These are phyloP conservation scores for Sphyrna mokarran DNA, from an alignment of 2,113 vertebrate species.

Conservation along the genomic window DNA sequence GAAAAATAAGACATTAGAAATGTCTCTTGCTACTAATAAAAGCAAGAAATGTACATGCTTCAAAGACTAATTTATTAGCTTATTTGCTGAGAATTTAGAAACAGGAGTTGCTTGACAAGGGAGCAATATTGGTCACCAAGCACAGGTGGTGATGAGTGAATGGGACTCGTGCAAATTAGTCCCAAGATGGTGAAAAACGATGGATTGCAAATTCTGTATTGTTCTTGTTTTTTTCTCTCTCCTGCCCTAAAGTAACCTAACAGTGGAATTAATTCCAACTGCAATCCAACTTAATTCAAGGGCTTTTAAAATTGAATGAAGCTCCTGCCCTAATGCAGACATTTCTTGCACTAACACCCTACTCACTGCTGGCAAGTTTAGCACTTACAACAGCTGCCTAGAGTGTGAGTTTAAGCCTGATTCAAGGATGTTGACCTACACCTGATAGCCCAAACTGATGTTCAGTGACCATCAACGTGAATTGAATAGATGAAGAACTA, in stretches of 20 bases:
- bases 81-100: no score
- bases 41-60: no score
- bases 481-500: background rate
- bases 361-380: background rate
- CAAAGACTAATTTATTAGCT: no score
- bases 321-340: background rate
- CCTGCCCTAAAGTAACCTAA: background rate
- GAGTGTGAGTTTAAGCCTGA: background rate
- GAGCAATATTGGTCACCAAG: no score
- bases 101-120: no score
- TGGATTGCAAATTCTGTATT: background rate
- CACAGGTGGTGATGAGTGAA: no score
- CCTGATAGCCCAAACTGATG: background rate
- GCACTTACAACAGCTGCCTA: background rate
- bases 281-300: background rate
- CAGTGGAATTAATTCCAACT: background rate
- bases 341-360: background rate
- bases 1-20: no score
- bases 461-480: background rate
- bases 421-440: background rate
- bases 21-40: no score
- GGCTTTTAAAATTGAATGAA: background rate
- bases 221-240: background rate
- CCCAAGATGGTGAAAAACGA: background rate
- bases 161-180: no score